A percentile compares a stretch with the other conserved stretches of the same genome.
These are phyloP conservation scores for Syrmaticus mikado DNA, from an alignment of 2,113 vertebrate genomes.

Conservation along the genomic window DNA sequence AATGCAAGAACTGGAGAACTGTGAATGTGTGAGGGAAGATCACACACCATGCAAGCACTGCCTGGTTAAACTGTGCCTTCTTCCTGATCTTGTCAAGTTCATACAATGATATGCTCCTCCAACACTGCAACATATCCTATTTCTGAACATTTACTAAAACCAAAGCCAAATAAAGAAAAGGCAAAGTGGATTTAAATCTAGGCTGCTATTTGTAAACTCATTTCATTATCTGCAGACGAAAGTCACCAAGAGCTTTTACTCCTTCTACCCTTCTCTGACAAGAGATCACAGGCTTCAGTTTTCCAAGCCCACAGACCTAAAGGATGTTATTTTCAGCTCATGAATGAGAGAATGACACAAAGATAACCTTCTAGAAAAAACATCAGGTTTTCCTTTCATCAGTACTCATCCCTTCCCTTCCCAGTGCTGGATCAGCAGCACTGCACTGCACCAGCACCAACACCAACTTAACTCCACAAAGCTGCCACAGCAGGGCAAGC, in stretches of 20 bases:
- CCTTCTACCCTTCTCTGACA: neutral
- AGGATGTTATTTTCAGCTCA: neutral
- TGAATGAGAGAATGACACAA: rapidly evolving
- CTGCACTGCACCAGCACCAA: neutral
- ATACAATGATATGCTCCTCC: rapidly evolving
- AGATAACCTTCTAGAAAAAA: neutral
- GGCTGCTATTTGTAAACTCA: neutral
- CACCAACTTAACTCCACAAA: neutral
- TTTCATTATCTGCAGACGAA: neutral
- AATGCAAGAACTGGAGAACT: neutral
- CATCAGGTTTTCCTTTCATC: too few relatives aligned
- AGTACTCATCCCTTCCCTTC: neutral
- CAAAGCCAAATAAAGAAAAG: neutral
- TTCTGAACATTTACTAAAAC: neutral
- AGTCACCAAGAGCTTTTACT: neutral
- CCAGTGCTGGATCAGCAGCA: rapidly evolving
- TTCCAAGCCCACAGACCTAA: neutral
- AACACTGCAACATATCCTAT: rapidly evolving
- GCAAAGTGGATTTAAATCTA: neutral
- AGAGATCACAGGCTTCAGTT: neutral
- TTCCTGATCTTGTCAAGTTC: neutral
- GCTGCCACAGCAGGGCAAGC: neutral
- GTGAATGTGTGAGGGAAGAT: rapidly evolving
- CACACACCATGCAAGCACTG: rapidly evolving
- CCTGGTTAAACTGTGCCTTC: neutral